Conservation (phyloP, 2,797 vertebrate species). For the Phalanger gymnotis region DNA sequence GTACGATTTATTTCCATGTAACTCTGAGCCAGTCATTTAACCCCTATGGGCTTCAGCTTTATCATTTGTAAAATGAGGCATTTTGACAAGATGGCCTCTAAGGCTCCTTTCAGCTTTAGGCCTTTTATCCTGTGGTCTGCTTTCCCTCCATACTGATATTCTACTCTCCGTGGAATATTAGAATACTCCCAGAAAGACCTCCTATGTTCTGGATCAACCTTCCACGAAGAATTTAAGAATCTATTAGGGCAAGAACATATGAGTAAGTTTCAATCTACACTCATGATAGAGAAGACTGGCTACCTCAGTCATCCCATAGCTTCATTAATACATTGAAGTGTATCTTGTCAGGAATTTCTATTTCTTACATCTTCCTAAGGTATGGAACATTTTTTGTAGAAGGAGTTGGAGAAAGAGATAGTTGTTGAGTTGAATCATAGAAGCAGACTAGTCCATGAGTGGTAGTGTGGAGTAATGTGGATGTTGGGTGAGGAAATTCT, state of each 20-base stretch:
- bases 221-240: background rate
- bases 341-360: background rate
- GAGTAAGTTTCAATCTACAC: background rate
- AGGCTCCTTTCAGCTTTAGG: background rate
- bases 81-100: background rate
- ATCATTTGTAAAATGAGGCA: background rate
- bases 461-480: background rate
- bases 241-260: background rate
- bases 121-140: background rate
- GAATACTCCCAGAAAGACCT: background rate
- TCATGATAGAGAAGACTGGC: background rate
- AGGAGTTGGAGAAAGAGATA: background rate
- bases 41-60: background rate
- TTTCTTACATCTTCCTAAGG: background rate
- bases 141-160: background rate
- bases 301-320: background rate
- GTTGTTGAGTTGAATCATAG: background rate
- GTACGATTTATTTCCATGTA: background rate
- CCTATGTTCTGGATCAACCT: background rate
- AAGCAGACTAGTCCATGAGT: background rate
- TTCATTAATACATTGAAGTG: background rate
- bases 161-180: background rate
- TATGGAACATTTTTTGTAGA: background rate
- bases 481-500: background rate
- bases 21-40: background rate